Conservation (phyloP, 2,113 vertebrate genomes). For the Cheirogaleus medius region DNA sequence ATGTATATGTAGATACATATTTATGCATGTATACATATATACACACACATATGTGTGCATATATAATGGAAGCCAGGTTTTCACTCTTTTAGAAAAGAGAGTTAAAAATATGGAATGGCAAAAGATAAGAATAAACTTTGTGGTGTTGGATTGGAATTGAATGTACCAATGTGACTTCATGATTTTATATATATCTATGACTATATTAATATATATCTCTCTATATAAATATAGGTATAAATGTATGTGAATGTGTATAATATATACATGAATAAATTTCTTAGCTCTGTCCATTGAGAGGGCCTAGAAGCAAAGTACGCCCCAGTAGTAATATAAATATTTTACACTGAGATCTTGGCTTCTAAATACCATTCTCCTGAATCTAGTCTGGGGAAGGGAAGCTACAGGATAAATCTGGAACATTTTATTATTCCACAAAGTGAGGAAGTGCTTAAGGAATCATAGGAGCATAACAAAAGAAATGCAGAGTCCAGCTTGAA, state of each 20-base stretch:
- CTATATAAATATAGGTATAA: background rate
- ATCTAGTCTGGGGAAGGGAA: background rate
- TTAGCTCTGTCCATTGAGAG: background rate
- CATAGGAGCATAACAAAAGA: background rate
- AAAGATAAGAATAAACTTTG: slow-evolving; percentile 24
- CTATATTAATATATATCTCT: background rate
- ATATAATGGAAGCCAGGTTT: background rate
- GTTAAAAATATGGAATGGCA: background rate
- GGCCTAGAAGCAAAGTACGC: background rate
- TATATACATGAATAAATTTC: background rate
- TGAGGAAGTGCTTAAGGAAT: background rate
- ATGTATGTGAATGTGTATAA: background rate
- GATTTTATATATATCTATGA: background rate
- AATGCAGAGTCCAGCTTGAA: background rate
- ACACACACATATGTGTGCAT: background rate
- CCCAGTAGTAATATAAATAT: background rate
- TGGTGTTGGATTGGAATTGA: background rate
- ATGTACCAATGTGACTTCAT: slow-evolving; percentile 32
- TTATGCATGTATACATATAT: background rate
- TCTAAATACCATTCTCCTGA: background rate
- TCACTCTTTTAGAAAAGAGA: background rate
- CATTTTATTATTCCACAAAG: slow-evolving; percentile 18
- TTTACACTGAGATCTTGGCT: background rate
- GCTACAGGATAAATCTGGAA: background rate
- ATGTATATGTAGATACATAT: background rate